Evolutionary conservation across 2,113 vertebrate genomes (phyloP).

Genomic region (Poeciliopsis turrubarensis): DNA sequence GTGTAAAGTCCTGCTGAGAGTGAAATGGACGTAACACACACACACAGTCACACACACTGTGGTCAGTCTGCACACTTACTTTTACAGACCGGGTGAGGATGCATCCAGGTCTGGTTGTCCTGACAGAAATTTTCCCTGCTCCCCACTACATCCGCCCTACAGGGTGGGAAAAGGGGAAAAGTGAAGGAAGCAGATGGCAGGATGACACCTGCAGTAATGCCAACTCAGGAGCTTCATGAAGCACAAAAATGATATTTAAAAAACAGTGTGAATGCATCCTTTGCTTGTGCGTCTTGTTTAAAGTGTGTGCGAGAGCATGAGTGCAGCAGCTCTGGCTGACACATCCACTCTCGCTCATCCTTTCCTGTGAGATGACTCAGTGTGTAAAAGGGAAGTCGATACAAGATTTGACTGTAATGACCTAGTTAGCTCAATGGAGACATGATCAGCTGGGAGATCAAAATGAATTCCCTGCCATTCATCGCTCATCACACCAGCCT

Average conservation of each 20-base stretch:
- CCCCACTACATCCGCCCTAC: conserved; percentile 76
- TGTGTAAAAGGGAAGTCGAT: conserved; percentile 62
- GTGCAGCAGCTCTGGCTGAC: conserved; percentile 55
- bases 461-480: conserved; percentile 64
- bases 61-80: conserved; percentile 68
- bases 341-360: conserved; percentile 63
- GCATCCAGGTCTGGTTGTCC: conserved; percentile 78
- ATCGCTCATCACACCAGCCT: conserved; percentile 48
- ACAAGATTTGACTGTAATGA: conserved; percentile 69
- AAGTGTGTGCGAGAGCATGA: conserved; percentile 7
- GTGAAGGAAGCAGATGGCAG: conserved; percentile 37
- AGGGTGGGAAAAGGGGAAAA: conserved; percentile 28
- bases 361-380: conserved; percentile 69
- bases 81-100: conserved; percentile 80
- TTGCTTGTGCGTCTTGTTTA: conserved; percentile 38
- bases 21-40: conserved; percentile 4
- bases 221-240: conserved; percentile 23
- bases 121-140: conserved; percentile 80
- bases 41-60: background rate
- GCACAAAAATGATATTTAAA: conserved; percentile 27
- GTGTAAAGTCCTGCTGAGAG: conserved; percentile 13
- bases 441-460: conserved; percentile 61
- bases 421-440: conserved; percentile 65
- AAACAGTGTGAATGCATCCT: conserved; percentile 48
- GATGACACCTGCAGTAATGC: conserved; percentile 49